Conservation (phyloP, 2,797 vertebrate species). For the Sebastes cheni region DNA sequence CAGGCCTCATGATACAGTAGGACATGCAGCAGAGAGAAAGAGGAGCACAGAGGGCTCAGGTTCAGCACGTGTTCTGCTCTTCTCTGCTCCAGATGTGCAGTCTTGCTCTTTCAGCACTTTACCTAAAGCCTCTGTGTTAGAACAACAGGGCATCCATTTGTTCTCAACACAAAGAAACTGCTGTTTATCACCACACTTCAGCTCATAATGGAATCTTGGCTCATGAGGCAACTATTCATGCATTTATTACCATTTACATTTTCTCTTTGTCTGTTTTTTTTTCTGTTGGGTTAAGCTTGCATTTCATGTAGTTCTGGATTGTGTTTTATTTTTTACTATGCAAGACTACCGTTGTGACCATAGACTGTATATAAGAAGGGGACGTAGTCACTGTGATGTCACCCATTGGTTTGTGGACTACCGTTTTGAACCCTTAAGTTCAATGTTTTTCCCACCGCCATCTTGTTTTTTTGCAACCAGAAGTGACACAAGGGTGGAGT, state of each 20-base stretch:
- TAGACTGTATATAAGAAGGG: too few relatives aligned
- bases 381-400: neutral
- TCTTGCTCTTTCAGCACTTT: conserved; percentile 64
- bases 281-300: neutral
- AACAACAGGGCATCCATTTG: conserved; percentile 40
- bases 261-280: neutral
- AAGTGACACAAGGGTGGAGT: too few relatives aligned
- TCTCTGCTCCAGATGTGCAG: conserved; percentile 62
- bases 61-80: conserved; percentile 44
- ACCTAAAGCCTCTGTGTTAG: conserved; percentile 35
- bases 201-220: conserved; percentile 10
- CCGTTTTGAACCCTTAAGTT: too few relatives aligned
- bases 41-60: conserved; percentile 33
- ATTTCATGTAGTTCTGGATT: neutral
- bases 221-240: neutral
- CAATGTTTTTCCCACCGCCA: too few relatives aligned
- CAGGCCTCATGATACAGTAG: conserved; percentile 58
- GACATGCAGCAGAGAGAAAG: conserved; percentile 65
- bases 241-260: neutral
- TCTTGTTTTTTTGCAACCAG: too few relatives aligned
- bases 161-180: conserved; percentile 17
- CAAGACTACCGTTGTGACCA: neutral
- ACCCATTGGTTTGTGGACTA: too few relatives aligned
- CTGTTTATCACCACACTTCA: conserved; percentile 31
- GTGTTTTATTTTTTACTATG: neutral